Evolutionary conservation across 2,888 invertebrate species (phyloP), one percentile per base, ranked within the genome.

Genomic region (Schizotus pectinicornis): DNA sequence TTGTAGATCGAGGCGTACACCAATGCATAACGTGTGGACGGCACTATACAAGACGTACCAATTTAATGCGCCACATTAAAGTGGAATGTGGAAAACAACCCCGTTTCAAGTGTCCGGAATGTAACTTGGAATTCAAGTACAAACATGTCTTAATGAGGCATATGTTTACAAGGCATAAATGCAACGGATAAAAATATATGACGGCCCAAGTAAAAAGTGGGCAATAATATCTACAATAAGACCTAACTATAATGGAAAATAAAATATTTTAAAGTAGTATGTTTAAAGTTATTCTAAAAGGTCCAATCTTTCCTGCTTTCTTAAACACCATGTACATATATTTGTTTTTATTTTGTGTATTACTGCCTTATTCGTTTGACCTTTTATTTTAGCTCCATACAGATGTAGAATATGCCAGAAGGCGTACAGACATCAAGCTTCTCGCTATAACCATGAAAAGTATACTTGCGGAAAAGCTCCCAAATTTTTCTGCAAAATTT

Each of bases 401-500:
- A 42, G 51, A 7, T 71, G 71, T 58, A 50, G 59, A 14, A 54
- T 55, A 1, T 78, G 77, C 62, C 65, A 67, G 6, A 69, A 70
- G 59, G 50, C 58, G 8, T 78, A 76, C 63, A 69, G 63, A 33
- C 63, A 70, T 12, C 67, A 69, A 49, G 62, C 68, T 7, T 71
- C 70, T 5, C 54, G 76, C 33, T 65, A 59, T 30, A 67, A 71
- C 9, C 77, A 77, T 55, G 62, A 60, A 51, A 72, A 67, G 57
- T 74, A 72, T 50, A 75, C 73, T 7, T 77, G 76, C 60, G 74
- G 74, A n/a, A 87, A 86, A 81, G 87, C 83, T 74, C 88, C 84
- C 70, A 87, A 83, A 81, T 90, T 86, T 84, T 86, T 84, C 80
- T 91, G 91, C 70, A 86, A 86, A 45, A 83, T 86, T 77, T 91